Conservation (phyloP, 2,797 vertebrate species). For the Paedocypris micromegethes region DNA sequence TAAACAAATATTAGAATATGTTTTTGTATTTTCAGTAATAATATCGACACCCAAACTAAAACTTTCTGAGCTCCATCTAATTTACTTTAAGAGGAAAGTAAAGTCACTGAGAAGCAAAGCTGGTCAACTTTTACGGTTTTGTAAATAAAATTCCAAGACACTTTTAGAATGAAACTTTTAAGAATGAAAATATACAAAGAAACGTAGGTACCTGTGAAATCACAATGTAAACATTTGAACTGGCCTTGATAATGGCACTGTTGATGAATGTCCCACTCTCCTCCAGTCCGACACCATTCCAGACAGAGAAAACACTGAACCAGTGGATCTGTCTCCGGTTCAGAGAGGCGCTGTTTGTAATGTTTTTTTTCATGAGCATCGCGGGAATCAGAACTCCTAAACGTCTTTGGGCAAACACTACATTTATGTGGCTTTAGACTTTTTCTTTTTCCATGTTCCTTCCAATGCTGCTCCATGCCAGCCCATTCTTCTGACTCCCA, state of each 20-base stretch:
- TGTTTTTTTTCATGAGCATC: slow-evolving; percentile 44
- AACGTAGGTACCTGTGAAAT: slow-evolving; percentile 52
- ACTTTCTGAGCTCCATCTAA: too few species aligned
- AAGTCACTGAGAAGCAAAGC: too few species aligned
- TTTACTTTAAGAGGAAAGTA: too few species aligned
- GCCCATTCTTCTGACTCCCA: slow-evolving; percentile 49
- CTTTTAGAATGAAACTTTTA: too few species aligned
- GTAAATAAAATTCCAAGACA: too few species aligned
- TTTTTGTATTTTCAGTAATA: too few species aligned
- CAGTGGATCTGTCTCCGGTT: slow-evolving; percentile 8
- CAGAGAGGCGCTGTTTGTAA: slow-evolving; percentile 20
- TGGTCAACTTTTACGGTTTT: too few species aligned
- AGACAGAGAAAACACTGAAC: slow-evolving; percentile 39
- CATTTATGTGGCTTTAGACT: slow-evolving; percentile 38
- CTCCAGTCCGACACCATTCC: slow-evolving; percentile 45
- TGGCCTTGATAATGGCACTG: slow-evolving; percentile 40
- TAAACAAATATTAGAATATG: not conserved
- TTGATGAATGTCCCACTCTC: slow-evolving; percentile 44
- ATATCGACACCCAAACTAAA: too few species aligned
- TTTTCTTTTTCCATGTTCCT: slow-evolving; percentile 33
- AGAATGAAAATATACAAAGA: too few species aligned
- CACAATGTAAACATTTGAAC: slow-evolving; percentile 47
- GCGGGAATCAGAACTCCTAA: slow-evolving; percentile 40
- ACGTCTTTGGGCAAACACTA: slow-evolving; percentile 43
- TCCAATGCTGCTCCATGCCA: slow-evolving; percentile 61